These are phyloP conservation scores for Lamprologus callipterus DNA, from an alignment of 2,113 vertebrate genomes.

Conservation along the genomic window DNA sequence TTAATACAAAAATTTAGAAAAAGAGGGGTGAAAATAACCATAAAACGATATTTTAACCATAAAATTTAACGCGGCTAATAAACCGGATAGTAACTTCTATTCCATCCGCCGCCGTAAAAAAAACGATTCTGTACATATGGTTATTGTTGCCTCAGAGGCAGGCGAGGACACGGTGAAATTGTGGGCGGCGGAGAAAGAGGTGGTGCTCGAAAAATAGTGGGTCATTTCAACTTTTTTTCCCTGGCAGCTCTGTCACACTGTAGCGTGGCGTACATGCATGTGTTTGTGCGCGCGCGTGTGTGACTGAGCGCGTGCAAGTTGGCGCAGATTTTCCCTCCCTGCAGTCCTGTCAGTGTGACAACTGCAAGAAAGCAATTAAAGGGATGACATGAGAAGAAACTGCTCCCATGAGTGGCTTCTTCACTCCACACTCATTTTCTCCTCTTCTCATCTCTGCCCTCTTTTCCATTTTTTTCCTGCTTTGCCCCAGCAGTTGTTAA, in stretches of 20 bases:
- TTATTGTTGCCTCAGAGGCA: conserved; percentile 33
- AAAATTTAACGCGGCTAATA: conserved; percentile 16
- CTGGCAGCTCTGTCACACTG: conserved; percentile 33
- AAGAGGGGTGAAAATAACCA: background rate
- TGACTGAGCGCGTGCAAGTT: background rate
- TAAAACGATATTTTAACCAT: conserved; percentile 26
- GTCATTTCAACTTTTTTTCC: conserved; percentile 17
- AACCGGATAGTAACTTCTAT: background rate
- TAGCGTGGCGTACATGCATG: background rate
- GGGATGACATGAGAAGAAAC: conserved; percentile 57
- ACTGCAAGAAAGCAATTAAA: conserved; percentile 65
- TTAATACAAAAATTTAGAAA: background rate
- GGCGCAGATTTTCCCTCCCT: conserved; percentile 20
- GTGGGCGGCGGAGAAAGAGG: background rate
- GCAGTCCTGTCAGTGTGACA: conserved; percentile 60
- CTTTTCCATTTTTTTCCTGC: background rate
- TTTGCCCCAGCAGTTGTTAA: background rate
- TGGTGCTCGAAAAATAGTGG: background rate
- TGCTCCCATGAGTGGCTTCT: conserved; percentile 50
- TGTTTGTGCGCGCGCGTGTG: background rate
- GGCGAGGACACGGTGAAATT: background rate
- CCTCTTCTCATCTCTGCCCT: conserved; percentile 37
- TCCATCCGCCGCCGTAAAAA: conserved; percentile 8
- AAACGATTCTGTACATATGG: background rate
- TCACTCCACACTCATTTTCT: conserved; percentile 47